A percentile compares a stretch with the other conserved stretches of the same genome.
Conservation (phyloP, 1,140 invertebrate species). For the Trialeurodes vaporariorum region DNA sequence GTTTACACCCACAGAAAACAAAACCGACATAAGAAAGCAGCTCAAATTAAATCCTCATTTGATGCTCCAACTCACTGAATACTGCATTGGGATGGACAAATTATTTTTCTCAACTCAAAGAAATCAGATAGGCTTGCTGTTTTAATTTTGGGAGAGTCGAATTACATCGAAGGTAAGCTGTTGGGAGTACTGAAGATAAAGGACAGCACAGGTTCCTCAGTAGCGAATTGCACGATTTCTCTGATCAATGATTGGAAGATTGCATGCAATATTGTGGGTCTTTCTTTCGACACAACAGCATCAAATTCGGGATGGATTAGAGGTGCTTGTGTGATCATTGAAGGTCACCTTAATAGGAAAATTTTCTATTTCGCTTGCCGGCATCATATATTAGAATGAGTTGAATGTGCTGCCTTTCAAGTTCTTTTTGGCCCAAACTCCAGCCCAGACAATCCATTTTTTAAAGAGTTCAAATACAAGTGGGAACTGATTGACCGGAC, state of each 20-base stretch:
- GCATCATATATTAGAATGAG: slow-evolving; percentile 12
- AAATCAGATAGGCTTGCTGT: slow-evolving; percentile 12
- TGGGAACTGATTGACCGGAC: slow-evolving; percentile 23
- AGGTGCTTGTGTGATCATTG: slow-evolving; percentile 8
- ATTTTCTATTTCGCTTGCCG: slow-evolving; percentile 12
- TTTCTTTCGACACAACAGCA: slow-evolving; percentile 13
- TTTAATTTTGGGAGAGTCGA: background rate
- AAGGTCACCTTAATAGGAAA: slow-evolving; percentile 9
- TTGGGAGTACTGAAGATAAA: slow-evolving; percentile 10
- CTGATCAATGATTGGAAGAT: slow-evolving; percentile 5
- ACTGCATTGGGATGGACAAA: slow-evolving; percentile 24
- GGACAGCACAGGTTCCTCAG: slow-evolving; percentile 10
- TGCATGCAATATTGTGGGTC: background rate
- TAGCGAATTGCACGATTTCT: too few species aligned
- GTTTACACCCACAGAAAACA: too few species aligned
- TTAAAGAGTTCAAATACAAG: slow-evolving; percentile 20
- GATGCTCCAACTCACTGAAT: too few species aligned
- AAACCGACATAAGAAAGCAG: too few species aligned
- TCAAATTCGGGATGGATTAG: slow-evolving; percentile 8
- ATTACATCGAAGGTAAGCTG: slow-evolving; percentile 7
- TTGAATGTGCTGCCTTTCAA: slow-evolving; percentile 6
- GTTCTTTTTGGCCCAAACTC: slow-evolving; percentile 7
- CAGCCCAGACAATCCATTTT: slow-evolving; percentile 18
- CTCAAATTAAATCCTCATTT: too few species aligned
- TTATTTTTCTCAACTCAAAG: slow-evolving; percentile 11